These are phyloP conservation scores for Iselma pallidipennis DNA, from an alignment of 2,888 invertebrate genomes.

Conservation along the genomic window DNA sequence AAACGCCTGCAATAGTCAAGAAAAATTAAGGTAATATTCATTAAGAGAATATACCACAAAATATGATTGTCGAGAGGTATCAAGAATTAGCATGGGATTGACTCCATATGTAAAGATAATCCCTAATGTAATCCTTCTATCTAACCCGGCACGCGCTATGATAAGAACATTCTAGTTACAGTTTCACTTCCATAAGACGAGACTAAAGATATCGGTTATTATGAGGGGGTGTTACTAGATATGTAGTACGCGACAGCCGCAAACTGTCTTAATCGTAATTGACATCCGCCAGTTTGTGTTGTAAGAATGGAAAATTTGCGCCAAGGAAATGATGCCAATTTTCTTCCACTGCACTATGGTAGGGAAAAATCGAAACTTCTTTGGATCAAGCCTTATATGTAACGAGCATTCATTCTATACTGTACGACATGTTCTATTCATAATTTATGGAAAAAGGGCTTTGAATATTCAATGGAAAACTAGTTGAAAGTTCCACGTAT, in stretches of 20 bases:
- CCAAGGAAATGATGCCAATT: no score
- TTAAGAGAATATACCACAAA: neutral
- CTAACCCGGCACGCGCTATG: slow-evolving; percentile 42
- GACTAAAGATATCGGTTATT: neutral
- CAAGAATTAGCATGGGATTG: slow-evolving; percentile 50
- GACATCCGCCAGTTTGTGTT: neutral
- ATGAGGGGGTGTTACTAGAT: neutral
- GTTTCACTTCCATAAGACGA: neutral
- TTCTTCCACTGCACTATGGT: neutral
- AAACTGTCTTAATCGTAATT: neutral
- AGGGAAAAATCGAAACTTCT: neutral
- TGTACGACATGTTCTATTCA: no score
- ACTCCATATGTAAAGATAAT: slow-evolving; percentile 55
- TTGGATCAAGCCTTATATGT: slow-evolving; percentile 44
- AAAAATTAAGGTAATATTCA: neutral
- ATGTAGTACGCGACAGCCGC: neutral
- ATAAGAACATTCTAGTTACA: slow-evolving; percentile 22
- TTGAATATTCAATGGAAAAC: slow-evolving; percentile 27
- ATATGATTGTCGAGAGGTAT: slow-evolving; percentile 21
- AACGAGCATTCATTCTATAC: no score
- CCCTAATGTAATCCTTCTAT: slow-evolving; percentile 53
- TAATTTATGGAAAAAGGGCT: no score
- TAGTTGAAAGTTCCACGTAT: neutral
- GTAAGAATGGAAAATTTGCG: neutral
- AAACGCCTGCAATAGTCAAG: no score